Evolutionary conservation across 1,140 invertebrate genomes (phyloP), one percentile per base, ranked within the genome.

Genomic region (Brachionus rotundiformis): DNA sequence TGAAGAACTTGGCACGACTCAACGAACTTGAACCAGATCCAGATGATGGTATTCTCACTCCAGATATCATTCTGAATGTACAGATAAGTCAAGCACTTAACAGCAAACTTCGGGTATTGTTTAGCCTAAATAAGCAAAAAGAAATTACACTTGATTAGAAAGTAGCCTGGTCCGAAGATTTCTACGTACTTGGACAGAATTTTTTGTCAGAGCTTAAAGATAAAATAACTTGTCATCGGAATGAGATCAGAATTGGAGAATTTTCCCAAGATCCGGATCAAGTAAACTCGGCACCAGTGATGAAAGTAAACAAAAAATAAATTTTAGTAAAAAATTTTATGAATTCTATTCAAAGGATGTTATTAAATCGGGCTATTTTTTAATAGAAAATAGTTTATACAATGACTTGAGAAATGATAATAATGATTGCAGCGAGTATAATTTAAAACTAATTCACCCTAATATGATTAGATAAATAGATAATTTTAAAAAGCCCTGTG

Each of bases 131-230:
- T n/a, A n/a, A n/a, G n/a, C n/a, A n/a, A n/a, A n/a, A n/a, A n/a
- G n/a, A n/a, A n/a, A n/a, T n/a, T 54, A 8, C 5, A 19, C 8
- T 19, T 54, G 23, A 54, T 2, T 54, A 79, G 76, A 79, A 79
- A 79, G 33, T 79, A n/a, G 47, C 44, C 19, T 79, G 76, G 76
- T 79, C 76, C 8, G 76, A 79, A 39, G 76, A 79, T 39, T 79
- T 79, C 23, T 59, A 59, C 7, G 25, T 79, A 5, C 47, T 79
- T 10, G 76, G 76, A 31, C 76, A 79, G 59, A 79, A 79, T 63
- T 59, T 59, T 36, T 63, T 79, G 31, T 13, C 31, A 19, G 76
- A 79, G 8, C 36, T 79, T 4, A 54, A 63, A 33, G 76, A 79
- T 16, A 79, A 79, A 79, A 79, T 79, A 33, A 41, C 76, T 33